These are phyloP conservation scores for Apis mellifera DNA, from an alignment of 1,140 invertebrate species.

Conservation along the genomic window DNA sequence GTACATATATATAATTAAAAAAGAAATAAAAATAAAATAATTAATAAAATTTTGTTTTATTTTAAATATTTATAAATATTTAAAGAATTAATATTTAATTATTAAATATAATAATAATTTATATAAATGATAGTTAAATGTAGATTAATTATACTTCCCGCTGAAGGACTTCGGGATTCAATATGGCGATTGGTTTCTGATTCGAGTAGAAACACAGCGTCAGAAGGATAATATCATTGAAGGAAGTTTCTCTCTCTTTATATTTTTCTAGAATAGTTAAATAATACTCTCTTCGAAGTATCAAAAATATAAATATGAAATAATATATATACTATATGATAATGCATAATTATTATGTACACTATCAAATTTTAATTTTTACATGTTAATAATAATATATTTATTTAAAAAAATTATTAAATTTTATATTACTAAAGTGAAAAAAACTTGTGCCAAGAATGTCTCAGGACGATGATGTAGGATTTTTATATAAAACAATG, in stretches of 20 bases:
- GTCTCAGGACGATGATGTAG: slow-evolving; percentile 80
- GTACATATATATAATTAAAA: neutral
- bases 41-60: too few relatives aligned
- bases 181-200: slow-evolving; percentile 57
- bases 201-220: slow-evolving; percentile 41
- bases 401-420: neutral
- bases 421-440: neutral
- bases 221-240: slow-evolving; percentile 45
- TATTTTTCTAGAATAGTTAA: neutral
- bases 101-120: too few relatives aligned
- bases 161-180: slow-evolving; percentile 59
- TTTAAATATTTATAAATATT: neutral
- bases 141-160: slow-evolving; percentile 55
- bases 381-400: slow-evolving; percentile 3
- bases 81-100: neutral
- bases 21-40: neutral
- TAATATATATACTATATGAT: neutral
- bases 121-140: slow-evolving; percentile 9
- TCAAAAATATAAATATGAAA: slow-evolving; percentile 3
- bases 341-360: neutral
- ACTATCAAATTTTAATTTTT: slow-evolving; percentile 7
- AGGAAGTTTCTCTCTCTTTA: slow-evolving; percentile 31
- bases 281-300: neutral
- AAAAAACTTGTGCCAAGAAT: slow-evolving; percentile 60
- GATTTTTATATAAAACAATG: slow-evolving; percentile 81